A percentile compares a stretch with the other conserved stretches of the same genome.
These are phyloP conservation scores for Etheostoma perlongum DNA, from an alignment of 2,797 vertebrate genomes.

Conservation along the genomic window DNA sequence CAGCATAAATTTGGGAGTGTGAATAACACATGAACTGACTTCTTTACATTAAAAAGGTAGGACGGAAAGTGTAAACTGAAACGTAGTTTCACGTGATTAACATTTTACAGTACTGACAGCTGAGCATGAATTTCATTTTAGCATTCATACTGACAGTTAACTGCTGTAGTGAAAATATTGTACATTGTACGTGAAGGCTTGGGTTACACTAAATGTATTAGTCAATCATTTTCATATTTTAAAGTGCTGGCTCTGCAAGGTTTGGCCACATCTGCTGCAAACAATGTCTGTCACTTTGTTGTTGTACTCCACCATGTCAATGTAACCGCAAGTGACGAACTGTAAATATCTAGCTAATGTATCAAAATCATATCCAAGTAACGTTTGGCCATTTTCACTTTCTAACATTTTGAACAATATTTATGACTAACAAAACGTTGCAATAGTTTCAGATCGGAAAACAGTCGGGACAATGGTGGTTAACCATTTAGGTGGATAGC, in stretches of 20 bases:
- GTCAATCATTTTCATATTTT: not conserved
- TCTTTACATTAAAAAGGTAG: not conserved
- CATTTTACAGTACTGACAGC: not conserved
- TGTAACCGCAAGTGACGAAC: too few species aligned
- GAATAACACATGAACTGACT: not conserved
- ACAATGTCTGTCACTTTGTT: not conserved
- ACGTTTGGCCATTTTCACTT: constrained; percentile 6
- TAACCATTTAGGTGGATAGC: constrained; percentile 50
- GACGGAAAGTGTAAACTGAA: not conserved
- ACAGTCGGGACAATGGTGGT: not conserved
- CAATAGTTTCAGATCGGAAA: not conserved
- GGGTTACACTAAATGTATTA: not conserved
- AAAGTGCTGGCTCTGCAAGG: too few species aligned
- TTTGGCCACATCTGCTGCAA: not conserved
- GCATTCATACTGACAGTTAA: not conserved
- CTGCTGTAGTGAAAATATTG: not conserved
- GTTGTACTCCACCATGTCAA: too few species aligned
- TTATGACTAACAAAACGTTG: too few species aligned
- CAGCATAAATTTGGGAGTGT: not conserved
- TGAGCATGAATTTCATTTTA: constrained; percentile 1
- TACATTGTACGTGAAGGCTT: not conserved
- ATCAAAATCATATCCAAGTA: not conserved
- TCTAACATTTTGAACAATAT: too few species aligned
- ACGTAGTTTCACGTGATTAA: not conserved
- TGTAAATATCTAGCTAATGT: not conserved